Percentiles rank a stretch among this genome's conserved stretches.
Conservation (phyloP, 2,888 invertebrate genomes). For the Lamellibrachia columna region DNA sequence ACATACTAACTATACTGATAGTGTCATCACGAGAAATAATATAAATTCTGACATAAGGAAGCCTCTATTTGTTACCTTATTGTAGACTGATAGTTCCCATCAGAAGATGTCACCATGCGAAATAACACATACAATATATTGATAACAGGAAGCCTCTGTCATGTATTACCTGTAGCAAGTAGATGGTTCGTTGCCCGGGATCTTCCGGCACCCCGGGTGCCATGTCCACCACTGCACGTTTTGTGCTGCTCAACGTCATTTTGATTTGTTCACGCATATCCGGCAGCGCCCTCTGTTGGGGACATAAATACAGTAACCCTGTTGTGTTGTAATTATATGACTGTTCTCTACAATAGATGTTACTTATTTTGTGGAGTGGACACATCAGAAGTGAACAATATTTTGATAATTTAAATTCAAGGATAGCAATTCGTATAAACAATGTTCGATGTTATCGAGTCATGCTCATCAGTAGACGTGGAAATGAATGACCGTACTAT, state of each 20-base stretch:
- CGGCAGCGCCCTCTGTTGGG: constrained; percentile 22
- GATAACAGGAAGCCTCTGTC: background rate
- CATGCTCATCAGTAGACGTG: no score
- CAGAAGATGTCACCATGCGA: background rate
- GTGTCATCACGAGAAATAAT: background rate
- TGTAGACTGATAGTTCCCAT: no score
- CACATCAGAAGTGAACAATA: no score
- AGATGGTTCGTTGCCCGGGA: background rate
- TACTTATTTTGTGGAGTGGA: no score
- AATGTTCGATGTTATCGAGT: no score
- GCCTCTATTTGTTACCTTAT: background rate
- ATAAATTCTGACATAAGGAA: background rate
- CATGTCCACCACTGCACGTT: background rate
- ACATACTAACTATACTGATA: background rate
- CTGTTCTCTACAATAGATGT: background rate
- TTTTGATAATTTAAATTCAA: no score
- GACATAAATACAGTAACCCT: background rate
- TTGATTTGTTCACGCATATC: background rate
- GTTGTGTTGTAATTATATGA: background rate
- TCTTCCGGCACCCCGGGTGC: background rate
- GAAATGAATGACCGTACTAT: no score
- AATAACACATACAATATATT: background rate
- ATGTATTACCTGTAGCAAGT: background rate
- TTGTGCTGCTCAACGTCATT: background rate
- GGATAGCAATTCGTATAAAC: no score